Percentiles rank a stretch among this genome's conserved stretches.
These are phyloP conservation scores for Anabas testudineus DNA, from an alignment of 2,797 vertebrate species.

Conservation along the genomic window DNA sequence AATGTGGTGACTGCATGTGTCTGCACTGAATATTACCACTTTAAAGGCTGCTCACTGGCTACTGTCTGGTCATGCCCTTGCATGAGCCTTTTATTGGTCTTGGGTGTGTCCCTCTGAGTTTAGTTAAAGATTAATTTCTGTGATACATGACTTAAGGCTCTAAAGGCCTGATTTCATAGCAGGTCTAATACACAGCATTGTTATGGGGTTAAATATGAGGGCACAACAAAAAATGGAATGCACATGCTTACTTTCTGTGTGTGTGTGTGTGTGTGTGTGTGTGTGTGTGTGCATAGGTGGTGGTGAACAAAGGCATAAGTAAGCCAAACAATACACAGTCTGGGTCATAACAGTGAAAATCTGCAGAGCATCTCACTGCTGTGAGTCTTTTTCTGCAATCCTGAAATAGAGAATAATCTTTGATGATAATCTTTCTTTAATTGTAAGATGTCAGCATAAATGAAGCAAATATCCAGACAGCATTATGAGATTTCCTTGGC, in stretches of 20 bases:
- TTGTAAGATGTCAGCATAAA: slow-evolving; percentile 22
- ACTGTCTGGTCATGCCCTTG: slow-evolving; percentile 64
- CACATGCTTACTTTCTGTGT: slow-evolving; percentile 5
- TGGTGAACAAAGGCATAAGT: slow-evolving; percentile 10
- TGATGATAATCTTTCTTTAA: slow-evolving; percentile 21
- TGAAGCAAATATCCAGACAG: slow-evolving; percentile 33
- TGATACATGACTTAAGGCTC: slow-evolving; percentile 9
- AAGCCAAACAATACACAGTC: slow-evolving; percentile 6
- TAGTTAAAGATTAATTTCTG: slow-evolving; percentile 58
- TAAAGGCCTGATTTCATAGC: neutral
- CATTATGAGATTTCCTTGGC: slow-evolving; percentile 66
- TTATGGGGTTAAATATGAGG: slow-evolving; percentile 3
- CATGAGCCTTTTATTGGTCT: slow-evolving; percentile 41
- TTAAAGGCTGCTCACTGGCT: slow-evolving; percentile 43
- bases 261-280: slow-evolving; percentile 19
- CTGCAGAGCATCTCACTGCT: neutral
- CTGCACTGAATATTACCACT: slow-evolving; percentile 31
- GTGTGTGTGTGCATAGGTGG: slow-evolving; percentile 6
- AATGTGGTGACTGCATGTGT: slow-evolving; percentile 9
- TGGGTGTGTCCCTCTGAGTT: slow-evolving; percentile 47
- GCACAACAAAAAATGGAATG: neutral
- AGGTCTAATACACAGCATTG: slow-evolving; percentile 11
- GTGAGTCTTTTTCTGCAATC: slow-evolving; percentile 10
- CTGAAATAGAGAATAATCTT: slow-evolving; percentile 34
- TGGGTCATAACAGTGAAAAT: slow-evolving; percentile 26